Conservation (phyloP, 2,888 invertebrate species). For the Aphidoletes aphidimyza region DNA sequence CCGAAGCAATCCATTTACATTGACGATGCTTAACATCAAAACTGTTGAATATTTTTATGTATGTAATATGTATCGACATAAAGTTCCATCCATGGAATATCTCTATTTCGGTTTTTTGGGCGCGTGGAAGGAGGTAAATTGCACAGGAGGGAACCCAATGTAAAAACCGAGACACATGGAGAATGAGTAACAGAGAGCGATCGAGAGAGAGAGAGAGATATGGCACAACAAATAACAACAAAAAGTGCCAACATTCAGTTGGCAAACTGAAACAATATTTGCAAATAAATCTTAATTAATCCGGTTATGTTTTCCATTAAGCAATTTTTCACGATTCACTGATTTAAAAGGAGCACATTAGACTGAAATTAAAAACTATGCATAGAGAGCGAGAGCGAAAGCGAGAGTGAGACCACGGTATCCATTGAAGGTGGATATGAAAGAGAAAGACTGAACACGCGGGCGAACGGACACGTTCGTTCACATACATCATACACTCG, state of each 20-base stretch:
- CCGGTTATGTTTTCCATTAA: conserved; percentile 49
- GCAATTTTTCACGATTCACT: conserved; percentile 42
- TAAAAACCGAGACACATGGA: too few relatives aligned
- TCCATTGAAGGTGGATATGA: neutral
- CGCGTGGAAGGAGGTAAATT: too few relatives aligned
- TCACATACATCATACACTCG: neutral
- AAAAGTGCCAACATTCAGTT: neutral
- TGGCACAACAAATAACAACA: neutral
- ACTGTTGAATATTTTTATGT: neutral
- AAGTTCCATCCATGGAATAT: neutral
- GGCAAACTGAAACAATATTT: conserved; percentile 16
- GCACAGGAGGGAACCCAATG: too few relatives aligned
- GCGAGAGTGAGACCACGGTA: neutral
- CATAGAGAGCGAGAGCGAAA: neutral
- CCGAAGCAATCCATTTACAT: neutral
- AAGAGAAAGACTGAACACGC: neutral
- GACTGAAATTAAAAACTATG: conserved; percentile 28
- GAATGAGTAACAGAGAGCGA: neutral
- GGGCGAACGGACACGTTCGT: neutral
- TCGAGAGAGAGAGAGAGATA: neutral
- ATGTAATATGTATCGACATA: neutral
- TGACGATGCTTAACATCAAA: neutral
- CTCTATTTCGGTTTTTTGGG: too few relatives aligned
- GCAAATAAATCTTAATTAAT: conserved; percentile 46
- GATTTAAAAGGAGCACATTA: conserved; percentile 21